Percentiles rank a stretch among this genome's conserved stretches.
Evolutionary conservation across 2,797 vertebrate genomes (phyloP).

Genomic region (Lerista edwardsae): DNA sequence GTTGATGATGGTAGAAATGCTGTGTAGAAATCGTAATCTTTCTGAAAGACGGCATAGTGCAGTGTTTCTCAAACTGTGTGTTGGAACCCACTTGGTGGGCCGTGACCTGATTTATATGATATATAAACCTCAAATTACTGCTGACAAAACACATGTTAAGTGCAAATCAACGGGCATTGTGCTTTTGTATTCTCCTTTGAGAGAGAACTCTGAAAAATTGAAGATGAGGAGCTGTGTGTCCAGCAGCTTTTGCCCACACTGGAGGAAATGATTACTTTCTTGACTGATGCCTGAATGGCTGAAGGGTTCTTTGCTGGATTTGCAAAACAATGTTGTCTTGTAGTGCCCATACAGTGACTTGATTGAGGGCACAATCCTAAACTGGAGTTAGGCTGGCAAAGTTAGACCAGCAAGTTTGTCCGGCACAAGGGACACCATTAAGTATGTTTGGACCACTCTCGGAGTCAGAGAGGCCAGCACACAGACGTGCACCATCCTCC

Average conservation of each 20-base stretch:
- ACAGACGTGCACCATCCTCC: too few species aligned
- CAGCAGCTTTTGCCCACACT: slow-evolving; percentile 23
- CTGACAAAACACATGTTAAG: slow-evolving; percentile 60
- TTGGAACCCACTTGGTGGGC: too few species aligned
- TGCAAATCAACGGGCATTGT: slow-evolving; percentile 63
- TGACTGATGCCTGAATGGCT: neutral
- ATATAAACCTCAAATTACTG: slow-evolving; percentile 65
- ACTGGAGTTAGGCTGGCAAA: too few species aligned
- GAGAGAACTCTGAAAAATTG: slow-evolving; percentile 48
- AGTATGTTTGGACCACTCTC: too few species aligned
- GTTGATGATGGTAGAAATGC: neutral
- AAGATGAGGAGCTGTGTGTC: slow-evolving; percentile 16
- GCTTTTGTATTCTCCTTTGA: slow-evolving; percentile 56
- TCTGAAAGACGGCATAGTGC: neutral
- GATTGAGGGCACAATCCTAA: too few species aligned
- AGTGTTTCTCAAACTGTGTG: too few species aligned
- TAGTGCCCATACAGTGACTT: neutral
- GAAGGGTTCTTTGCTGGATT: neutral
- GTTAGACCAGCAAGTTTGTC: too few species aligned
- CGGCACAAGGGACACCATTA: too few species aligned
- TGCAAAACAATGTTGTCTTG: neutral
- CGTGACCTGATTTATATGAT: too few species aligned
- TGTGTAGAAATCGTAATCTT: neutral
- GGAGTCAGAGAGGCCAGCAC: too few species aligned
- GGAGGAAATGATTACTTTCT: slow-evolving; percentile 32